phyloP scores from a whole-genome alignment of 2,888 invertebrate genomes.

The Drosophila mercatorum region DNA sequence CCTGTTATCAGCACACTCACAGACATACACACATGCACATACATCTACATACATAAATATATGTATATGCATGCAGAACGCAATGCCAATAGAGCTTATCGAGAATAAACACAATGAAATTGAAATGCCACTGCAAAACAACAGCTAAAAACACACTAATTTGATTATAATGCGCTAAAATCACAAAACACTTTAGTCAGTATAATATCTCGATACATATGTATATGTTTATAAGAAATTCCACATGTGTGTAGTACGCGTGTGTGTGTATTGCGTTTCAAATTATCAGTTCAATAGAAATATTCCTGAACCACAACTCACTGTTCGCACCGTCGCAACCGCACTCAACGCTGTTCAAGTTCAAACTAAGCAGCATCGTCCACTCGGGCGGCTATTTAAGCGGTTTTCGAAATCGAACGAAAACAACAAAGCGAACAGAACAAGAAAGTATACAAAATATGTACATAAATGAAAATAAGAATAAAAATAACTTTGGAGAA shows the following conservation, averaged over 20 bases:
- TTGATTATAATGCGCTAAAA: conserved; percentile 6
- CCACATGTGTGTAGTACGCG: not conserved
- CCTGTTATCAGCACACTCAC: conserved; percentile 34
- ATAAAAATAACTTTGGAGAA: conserved; percentile 3
- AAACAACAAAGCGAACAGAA: conserved; percentile 16
- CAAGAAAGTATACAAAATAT: not conserved
- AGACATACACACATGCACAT: not conserved
- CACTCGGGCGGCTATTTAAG: conserved; percentile 50
- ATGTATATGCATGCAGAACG: not conserved
- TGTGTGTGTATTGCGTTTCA: not conserved
- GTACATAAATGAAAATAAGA: not conserved
- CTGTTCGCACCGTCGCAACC: conserved; percentile 34
- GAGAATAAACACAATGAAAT: conserved; percentile 10
- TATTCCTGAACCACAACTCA: conserved; percentile 44
- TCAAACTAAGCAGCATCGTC: conserved; percentile 57
- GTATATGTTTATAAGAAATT: not conserved
- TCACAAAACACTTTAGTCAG: conserved; percentile 4
- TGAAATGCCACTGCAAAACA: not conserved
- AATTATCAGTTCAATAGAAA: not conserved
- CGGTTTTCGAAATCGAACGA: conserved; percentile 31
- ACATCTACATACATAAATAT: not conserved
- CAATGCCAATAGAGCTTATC: conserved; percentile 22
- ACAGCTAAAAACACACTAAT: not conserved
- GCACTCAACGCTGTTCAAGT: conserved; percentile 48
- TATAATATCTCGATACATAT: not conserved